These are phyloP conservation scores for Muscina levida DNA, from an alignment of 2,888 invertebrate species.

Conservation along the genomic window DNA sequence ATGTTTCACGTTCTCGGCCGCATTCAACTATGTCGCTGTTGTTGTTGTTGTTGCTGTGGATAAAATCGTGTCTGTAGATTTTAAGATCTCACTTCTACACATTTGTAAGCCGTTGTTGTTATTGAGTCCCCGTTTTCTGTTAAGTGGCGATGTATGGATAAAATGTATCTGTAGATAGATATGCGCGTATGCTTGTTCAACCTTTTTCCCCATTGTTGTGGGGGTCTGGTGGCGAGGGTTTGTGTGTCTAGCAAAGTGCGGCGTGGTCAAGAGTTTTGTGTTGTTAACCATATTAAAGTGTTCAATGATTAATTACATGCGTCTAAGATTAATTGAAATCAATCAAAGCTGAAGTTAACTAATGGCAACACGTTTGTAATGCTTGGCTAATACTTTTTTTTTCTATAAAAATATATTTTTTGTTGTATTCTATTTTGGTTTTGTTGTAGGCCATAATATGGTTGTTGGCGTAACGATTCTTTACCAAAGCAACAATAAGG, in stretches of 20 bases:
- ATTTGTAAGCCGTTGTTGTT: constrained; percentile 42
- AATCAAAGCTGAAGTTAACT: constrained; percentile 80
- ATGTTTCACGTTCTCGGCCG: too few relatives aligned
- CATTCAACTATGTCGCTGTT: background rate
- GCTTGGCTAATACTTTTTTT: constrained; percentile 67
- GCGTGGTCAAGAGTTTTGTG: constrained; percentile 73
- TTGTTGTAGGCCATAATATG: too few relatives aligned
- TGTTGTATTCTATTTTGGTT: too few relatives aligned
- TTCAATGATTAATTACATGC: constrained; percentile 80
- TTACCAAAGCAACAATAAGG: constrained; percentile 50
- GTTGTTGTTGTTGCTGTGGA: background rate
- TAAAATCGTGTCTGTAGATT: constrained; percentile 40
- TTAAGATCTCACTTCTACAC: constrained; percentile 50
- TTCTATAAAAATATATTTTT: constrained; percentile 39
- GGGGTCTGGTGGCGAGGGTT: background rate
- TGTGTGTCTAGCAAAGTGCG: background rate
- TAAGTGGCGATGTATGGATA: constrained; percentile 42
- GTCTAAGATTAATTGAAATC: constrained; percentile 80
- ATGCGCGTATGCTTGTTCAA: constrained; percentile 71
- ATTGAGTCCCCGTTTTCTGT: background rate
- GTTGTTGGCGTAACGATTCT: constrained; percentile 44
- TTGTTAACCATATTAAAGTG: constrained; percentile 80
- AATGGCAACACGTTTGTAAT: constrained; percentile 79
- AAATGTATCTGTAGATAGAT: constrained; percentile 35
- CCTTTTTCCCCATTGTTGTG: constrained; percentile 77